Conservation (phyloP, 2,113 vertebrate genomes). For the Phalacrocorax carbo region DNA sequence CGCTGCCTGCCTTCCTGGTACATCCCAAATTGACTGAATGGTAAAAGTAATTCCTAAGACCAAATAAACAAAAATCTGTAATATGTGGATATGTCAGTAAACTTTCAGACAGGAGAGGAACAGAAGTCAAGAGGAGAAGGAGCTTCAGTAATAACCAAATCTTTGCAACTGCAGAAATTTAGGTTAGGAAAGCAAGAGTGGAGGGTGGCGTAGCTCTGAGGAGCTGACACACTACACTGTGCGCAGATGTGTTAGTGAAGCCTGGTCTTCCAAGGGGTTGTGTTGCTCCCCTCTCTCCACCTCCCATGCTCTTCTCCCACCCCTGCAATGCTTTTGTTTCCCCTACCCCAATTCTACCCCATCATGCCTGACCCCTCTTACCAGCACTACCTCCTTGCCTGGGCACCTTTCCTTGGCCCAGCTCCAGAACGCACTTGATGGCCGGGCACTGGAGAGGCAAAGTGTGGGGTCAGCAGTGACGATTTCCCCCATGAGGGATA, state of each 20-base stretch:
- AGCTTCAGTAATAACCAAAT: not conserved
- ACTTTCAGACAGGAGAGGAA: not conserved
- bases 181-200: not conserved
- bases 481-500: fast-evolving
- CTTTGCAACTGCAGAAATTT: not conserved
- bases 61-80: not conserved
- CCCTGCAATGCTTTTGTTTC: fast-evolving
- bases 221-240: fast-evolving
- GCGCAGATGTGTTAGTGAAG: fast-evolving
- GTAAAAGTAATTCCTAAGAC: slow-evolving; percentile 23
- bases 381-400: not conserved
- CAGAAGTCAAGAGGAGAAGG: not conserved
- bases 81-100: not conserved
- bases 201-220: not conserved
- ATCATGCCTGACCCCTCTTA: not conserved
- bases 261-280: not conserved
- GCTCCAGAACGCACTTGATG: fast-evolving
- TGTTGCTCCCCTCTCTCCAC: not conserved
- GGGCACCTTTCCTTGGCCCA: not conserved
- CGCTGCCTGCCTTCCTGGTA: not conserved
- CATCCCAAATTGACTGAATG: not conserved
- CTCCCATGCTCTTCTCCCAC: not conserved
- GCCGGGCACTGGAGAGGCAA: fast-evolving
- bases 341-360: not conserved
- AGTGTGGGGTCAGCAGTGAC: fast-evolving